Conservation (phyloP, 92 coral and sea anemone species). For the Ricordea florida region DNA sequence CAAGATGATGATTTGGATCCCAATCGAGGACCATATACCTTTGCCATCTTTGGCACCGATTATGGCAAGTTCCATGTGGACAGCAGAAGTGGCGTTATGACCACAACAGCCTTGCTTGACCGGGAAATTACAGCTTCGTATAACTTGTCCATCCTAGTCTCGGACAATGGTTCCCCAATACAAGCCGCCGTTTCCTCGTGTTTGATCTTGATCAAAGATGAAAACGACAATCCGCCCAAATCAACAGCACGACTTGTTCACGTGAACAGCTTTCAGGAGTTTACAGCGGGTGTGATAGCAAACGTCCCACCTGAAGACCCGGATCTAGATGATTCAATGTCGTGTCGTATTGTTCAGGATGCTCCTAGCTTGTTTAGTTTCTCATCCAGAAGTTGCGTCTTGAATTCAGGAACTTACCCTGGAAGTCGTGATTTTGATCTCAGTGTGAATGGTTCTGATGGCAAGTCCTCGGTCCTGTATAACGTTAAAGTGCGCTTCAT, state of each 20-base stretch:
- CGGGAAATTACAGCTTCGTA: conserved; percentile 68
- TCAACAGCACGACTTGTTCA: conserved; percentile 75
- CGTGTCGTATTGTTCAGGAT: conserved; percentile 56
- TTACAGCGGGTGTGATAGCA: conserved; percentile 72
- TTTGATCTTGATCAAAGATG: conserved; percentile 70
- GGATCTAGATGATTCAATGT: conserved; percentile 75
- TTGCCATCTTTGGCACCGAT: conserved; percentile 61
- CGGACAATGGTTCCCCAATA: conserved; percentile 77
- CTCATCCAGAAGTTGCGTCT: conserved; percentile 69
- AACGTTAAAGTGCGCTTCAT: conserved; percentile 72
- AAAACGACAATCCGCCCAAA: conserved; percentile 85
- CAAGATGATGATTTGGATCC: conserved; percentile 83
- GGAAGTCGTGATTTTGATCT: conserved; percentile 58
- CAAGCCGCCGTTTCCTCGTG: conserved; percentile 71
- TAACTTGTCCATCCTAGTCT: conserved; percentile 62
- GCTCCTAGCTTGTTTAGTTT: conserved; percentile 72
- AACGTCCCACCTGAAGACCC: conserved; percentile 88
- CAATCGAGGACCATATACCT: conserved; percentile 83
- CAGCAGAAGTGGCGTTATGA: conserved; percentile 54
- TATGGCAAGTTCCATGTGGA: conserved; percentile 76
- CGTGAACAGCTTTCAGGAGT: conserved; percentile 72
- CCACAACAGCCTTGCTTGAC: conserved; percentile 69
- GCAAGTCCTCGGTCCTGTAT: conserved; percentile 63
- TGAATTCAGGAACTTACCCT: conserved; percentile 38
- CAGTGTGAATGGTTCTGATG: conserved; percentile 82